phyloP scores from a whole-genome alignment of 2,797 vertebrate species.

The Epinephelus coioides region DNA sequence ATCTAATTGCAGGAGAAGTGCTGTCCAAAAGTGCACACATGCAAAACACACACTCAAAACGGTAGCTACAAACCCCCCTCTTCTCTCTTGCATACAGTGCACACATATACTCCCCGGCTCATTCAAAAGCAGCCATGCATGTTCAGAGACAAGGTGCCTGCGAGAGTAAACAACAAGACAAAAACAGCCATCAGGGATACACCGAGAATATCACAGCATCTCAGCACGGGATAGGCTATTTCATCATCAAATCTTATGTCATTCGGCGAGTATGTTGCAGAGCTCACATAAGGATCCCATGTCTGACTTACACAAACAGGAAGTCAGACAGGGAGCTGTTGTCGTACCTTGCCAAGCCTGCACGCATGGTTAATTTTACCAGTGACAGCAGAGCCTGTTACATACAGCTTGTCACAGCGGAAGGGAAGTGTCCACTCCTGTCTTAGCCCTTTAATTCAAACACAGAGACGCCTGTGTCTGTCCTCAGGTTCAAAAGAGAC shows the following conservation, averaged over 20 bases:
- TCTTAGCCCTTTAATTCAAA: constrained; percentile 68
- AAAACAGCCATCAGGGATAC: constrained; percentile 57
- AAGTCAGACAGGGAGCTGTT: constrained; percentile 77
- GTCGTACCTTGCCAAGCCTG: constrained; percentile 46
- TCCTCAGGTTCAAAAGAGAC: constrained; percentile 66
- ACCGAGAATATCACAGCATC: constrained; percentile 59
- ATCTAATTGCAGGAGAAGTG: constrained; percentile 42
- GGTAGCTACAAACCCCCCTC: constrained; percentile 15
- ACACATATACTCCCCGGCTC: constrained; percentile 37
- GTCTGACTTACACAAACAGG: constrained; percentile 84
- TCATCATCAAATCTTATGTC: constrained; percentile 72
- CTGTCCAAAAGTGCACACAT: constrained; percentile 51
- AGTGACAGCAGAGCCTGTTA: constrained; percentile 60
- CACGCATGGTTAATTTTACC: constrained; percentile 59
- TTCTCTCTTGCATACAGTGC: constrained; percentile 26
- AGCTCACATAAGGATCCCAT: constrained; percentile 82
- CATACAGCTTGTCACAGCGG: constrained; percentile 49
- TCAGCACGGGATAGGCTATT: constrained; percentile 47
- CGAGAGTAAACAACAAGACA: constrained; percentile 63
- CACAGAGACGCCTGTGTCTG: constrained; percentile 68
- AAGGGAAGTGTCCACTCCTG: constrained; percentile 63
- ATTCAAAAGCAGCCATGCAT: constrained; percentile 73
- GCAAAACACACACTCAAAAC: constrained; percentile 42
- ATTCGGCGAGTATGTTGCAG: constrained; percentile 48
- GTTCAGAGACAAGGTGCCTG: constrained; percentile 63